These are phyloP conservation scores for Rissa tridactyla DNA, from an alignment of 2,113 vertebrate genomes.

Conservation along the genomic window DNA sequence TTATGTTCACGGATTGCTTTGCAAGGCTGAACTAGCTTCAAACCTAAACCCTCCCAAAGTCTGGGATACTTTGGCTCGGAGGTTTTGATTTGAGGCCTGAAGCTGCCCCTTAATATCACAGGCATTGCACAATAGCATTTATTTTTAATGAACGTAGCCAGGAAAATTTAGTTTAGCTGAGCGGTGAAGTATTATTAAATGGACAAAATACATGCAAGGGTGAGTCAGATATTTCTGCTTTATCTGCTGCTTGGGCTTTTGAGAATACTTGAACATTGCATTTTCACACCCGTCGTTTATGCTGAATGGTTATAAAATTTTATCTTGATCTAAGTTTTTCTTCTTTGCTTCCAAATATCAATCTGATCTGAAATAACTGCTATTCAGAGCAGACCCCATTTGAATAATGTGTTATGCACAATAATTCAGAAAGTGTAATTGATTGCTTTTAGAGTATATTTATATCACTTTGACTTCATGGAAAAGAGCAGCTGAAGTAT, in stretches of 20 bases:
- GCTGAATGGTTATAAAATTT: neutral
- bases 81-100: neutral
- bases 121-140: neutral
- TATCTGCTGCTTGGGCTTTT: constrained; percentile 11
- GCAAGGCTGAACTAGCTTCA: neutral
- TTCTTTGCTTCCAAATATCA: constrained; percentile 36
- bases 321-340: neutral
- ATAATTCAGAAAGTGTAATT: constrained; percentile 3
- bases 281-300: neutral
- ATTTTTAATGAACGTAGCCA: neutral
- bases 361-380: constrained; percentile 25
- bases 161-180: neutral
- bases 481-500: neutral
- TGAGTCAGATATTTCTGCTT: constrained; percentile 1
- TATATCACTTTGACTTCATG: neutral
- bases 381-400: neutral
- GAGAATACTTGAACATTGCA: neutral
- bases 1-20: neutral
- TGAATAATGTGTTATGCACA: constrained; percentile 3
- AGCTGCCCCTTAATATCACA: neutral
- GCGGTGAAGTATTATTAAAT: neutral
- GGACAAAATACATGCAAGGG: neutral
- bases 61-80: neutral
- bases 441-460: constrained; percentile 6
- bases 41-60: neutral